Evolutionary conservation across 1,140 invertebrate species (phyloP).

Genomic region (Aphidius ervi): DNA sequence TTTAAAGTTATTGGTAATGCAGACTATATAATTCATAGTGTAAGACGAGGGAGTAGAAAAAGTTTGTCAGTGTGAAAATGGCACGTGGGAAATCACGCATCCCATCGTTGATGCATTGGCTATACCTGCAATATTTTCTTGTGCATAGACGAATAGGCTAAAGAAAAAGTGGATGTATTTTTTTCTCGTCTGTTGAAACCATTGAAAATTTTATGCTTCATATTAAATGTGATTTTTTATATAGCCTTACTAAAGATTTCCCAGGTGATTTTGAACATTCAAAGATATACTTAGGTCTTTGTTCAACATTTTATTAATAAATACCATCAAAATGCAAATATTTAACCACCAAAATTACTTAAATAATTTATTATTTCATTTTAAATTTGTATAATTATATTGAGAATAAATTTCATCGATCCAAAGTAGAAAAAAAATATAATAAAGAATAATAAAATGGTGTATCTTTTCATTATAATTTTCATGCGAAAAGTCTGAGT

Average conservation of each 20-base stretch:
- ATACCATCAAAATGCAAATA: slow-evolving; percentile 9
- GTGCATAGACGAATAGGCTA: not conserved
- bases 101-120: slow-evolving; percentile 18
- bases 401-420: too few species aligned
- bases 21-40: slow-evolving; percentile 12
- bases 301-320: not conserved
- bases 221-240: slow-evolving; percentile 17
- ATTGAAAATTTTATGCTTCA: slow-evolving; percentile 20
- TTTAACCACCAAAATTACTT: too few species aligned
- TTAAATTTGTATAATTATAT: too few species aligned
- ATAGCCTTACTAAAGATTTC: slow-evolving; percentile 2
- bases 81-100: slow-evolving; percentile 15
- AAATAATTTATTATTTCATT: too few species aligned
- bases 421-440: too few species aligned
- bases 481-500: slow-evolving; percentile 11
- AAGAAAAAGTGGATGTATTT: slow-evolving; percentile 5
- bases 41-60: slow-evolving; percentile 10
- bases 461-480: slow-evolving; percentile 20
- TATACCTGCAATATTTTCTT: slow-evolving; percentile 12
- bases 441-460: too few species aligned
- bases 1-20: not conserved
- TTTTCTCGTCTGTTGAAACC: slow-evolving; percentile 4
- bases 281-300: too few species aligned
- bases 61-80: slow-evolving; percentile 15
- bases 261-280: slow-evolving; percentile 6